Percentiles rank a stretch among this genome's conserved stretches.
Conservation (phyloP, 2,888 invertebrate genomes). For the Hecatera dysodea region DNA sequence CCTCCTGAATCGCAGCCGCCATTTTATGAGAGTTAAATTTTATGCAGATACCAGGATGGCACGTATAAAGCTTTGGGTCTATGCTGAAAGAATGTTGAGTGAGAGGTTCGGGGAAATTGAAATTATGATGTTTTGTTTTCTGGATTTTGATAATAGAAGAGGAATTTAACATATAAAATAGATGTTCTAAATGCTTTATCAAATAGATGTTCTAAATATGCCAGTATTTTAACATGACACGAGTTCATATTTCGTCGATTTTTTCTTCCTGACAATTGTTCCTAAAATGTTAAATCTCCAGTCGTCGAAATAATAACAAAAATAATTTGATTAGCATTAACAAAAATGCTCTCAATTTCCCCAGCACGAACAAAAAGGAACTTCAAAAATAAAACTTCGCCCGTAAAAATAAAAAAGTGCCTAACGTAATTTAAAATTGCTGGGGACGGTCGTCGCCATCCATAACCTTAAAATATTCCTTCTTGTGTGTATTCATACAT, state of each 20-base stretch:
- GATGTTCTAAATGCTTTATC: too few relatives aligned
- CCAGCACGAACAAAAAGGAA: constrained; percentile 43
- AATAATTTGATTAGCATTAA: not conserved
- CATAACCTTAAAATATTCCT: constrained; percentile 68
- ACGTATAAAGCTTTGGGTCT: constrained; percentile 41
- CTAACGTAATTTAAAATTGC: constrained; percentile 62
- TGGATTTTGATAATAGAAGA: too few relatives aligned
- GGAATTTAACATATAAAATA: too few relatives aligned
- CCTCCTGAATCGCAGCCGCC: constrained; percentile 32
- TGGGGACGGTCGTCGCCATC: constrained; percentile 53
- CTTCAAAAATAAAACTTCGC: constrained; percentile 55
- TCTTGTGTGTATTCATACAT: constrained; percentile 64
- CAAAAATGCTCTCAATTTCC: constrained; percentile 28
- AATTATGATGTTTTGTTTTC: not conserved
- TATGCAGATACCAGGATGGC: constrained; percentile 39
- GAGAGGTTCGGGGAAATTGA: constrained; percentile 2
- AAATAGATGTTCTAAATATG: too few relatives aligned
- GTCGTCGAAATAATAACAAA: constrained; percentile 21
- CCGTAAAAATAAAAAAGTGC: constrained; percentile 54
- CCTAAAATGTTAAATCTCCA: not conserved
- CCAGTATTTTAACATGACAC: too few relatives aligned
- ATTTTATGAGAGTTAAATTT: constrained; percentile 46
- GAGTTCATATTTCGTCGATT: too few relatives aligned
- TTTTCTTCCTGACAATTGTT: not conserved
- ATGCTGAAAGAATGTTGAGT: constrained; percentile 36